Percentiles rank a stretch among this genome's conserved stretches.
These are phyloP conservation scores for Myripristis jacobus DNA, from an alignment of 2,797 vertebrate genomes.

Conservation along the genomic window DNA sequence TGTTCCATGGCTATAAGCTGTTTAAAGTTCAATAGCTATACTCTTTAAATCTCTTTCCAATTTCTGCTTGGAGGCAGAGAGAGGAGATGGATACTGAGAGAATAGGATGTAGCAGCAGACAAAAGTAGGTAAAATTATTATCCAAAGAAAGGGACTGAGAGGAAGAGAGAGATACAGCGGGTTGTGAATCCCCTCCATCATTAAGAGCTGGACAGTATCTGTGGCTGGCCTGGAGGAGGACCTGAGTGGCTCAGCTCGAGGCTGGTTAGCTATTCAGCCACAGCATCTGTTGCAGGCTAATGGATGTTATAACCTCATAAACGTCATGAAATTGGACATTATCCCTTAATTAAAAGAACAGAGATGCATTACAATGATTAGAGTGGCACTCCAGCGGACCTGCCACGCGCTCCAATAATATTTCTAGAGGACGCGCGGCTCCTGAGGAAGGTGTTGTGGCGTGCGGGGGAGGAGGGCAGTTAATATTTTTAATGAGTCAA, in stretches of 20 bases:
- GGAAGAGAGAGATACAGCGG: conserved; percentile 15
- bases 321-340: conserved; percentile 89
- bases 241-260: conserved; percentile 75
- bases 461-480: conserved; percentile 30
- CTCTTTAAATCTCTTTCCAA: conserved; percentile 86
- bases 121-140: conserved; percentile 61
- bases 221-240: conserved; percentile 77
- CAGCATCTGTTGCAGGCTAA: conserved; percentile 89
- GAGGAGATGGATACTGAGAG: conserved; percentile 50
- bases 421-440: conserved; percentile 70
- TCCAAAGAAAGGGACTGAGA: conserved; percentile 22
- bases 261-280: conserved; percentile 84
- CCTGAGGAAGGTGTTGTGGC: conserved; percentile 50
- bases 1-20: conserved; percentile 87
- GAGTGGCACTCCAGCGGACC: conserved; percentile 76
- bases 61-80: conserved; percentile 77
- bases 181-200: conserved; percentile 59
- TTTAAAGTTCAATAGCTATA: conserved; percentile 88
- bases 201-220: conserved; percentile 68
- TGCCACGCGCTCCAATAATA: conserved; percentile 74
- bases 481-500: conserved; percentile 69
- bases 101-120: conserved; percentile 40
- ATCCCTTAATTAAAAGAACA: conserved; percentile 91
- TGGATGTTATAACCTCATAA: conserved; percentile 91
- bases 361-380: conserved; percentile 88